Evolutionary conservation across 2,797 vertebrate species (phyloP).

Genomic region (Dendrocincla tyrannina): DNA sequence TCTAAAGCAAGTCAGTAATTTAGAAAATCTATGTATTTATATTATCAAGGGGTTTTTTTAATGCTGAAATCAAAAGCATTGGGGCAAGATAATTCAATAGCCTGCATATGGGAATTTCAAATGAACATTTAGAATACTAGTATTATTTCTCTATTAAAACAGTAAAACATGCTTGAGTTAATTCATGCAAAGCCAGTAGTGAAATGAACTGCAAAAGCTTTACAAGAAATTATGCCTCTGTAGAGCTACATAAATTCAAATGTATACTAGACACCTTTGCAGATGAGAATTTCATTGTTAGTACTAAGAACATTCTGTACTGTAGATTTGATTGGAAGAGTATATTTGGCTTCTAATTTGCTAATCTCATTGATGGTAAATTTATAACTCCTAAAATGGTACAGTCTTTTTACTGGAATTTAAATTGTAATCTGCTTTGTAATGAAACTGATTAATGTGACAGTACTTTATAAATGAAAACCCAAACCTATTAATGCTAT

Average conservation of each 20-base stretch:
- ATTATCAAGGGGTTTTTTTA: constrained; percentile 34
- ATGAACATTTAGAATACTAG: constrained; percentile 24
- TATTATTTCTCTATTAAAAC: constrained; percentile 43
- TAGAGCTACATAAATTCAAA: constrained; percentile 44
- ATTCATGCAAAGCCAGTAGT: constrained; percentile 65
- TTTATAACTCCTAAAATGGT: constrained; percentile 49
- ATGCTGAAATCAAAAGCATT: constrained; percentile 45
- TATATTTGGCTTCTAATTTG: constrained; percentile 51
- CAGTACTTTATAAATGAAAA: constrained; percentile 61
- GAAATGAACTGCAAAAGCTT: constrained; percentile 48
- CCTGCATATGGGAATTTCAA: constrained; percentile 37
- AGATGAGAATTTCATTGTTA: constrained; percentile 21
- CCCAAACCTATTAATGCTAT: constrained; percentile 23
- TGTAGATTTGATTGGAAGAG: constrained; percentile 50
- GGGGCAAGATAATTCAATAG: constrained; percentile 30
- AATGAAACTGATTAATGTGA: constrained; percentile 47
- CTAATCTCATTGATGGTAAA: constrained; percentile 51
- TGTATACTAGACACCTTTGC: constrained; percentile 24
- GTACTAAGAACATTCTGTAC: constrained; percentile 32
- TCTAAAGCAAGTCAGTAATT: constrained; percentile 45
- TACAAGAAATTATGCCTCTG: constrained; percentile 28
- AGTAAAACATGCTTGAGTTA: constrained; percentile 37
- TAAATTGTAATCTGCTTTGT: constrained; percentile 74
- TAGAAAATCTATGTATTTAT: constrained; percentile 39
- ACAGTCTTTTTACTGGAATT: constrained; percentile 62